Percentiles rank a stretch among this genome's conserved stretches.
These are phyloP conservation scores for Oncopodura yosiiana DNA, from an alignment of 1,140 invertebrate species.

Conservation along the genomic window DNA sequence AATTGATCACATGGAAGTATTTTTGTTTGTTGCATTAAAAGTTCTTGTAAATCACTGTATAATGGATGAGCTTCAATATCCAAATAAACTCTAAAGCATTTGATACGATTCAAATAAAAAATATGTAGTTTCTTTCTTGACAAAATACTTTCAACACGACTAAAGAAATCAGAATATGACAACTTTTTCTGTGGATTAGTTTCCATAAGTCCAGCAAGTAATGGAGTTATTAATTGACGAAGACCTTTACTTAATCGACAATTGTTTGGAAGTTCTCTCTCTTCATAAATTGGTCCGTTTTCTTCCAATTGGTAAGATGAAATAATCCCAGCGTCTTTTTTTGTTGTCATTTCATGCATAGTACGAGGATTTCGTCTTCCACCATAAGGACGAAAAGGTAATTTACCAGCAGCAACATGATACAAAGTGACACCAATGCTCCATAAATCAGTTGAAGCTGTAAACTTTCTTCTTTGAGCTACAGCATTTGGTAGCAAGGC, in stretches of 20 bases:
- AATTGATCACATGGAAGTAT: slow-evolving; percentile 69
- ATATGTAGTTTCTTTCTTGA: slow-evolving; percentile 47
- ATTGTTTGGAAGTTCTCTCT: slow-evolving; percentile 65
- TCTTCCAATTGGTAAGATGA: slow-evolving; percentile 79
- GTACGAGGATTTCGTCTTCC: slow-evolving; percentile 87
- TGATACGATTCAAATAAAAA: slow-evolving; percentile 71
- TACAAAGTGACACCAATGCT: slow-evolving; percentile 93
- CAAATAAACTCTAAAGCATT: slow-evolving; percentile 62
- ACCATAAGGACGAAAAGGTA: slow-evolving; percentile 86
- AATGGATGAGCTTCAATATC: slow-evolving; percentile 57
- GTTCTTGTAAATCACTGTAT: slow-evolving; percentile 61
- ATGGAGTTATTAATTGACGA: slow-evolving; percentile 74
- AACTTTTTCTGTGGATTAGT: slow-evolving; percentile 77
- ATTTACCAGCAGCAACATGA: slow-evolving; percentile 83
- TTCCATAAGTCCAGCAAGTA: slow-evolving; percentile 81
- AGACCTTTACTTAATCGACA: slow-evolving; percentile 74
- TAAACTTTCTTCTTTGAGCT: slow-evolving; percentile 80
- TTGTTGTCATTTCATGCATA: slow-evolving; percentile 86
- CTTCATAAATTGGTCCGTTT: slow-evolving; percentile 85
- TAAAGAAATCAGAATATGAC: slow-evolving; percentile 86
- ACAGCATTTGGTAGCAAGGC: slow-evolving; percentile 67
- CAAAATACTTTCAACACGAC: slow-evolving; percentile 61
- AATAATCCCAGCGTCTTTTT: slow-evolving; percentile 87
- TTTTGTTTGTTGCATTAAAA: slow-evolving; percentile 73
- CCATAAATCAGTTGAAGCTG: slow-evolving; percentile 76